Conservation (phyloP, 2,113 vertebrate species). For the Myiagra hebetior region DNA sequence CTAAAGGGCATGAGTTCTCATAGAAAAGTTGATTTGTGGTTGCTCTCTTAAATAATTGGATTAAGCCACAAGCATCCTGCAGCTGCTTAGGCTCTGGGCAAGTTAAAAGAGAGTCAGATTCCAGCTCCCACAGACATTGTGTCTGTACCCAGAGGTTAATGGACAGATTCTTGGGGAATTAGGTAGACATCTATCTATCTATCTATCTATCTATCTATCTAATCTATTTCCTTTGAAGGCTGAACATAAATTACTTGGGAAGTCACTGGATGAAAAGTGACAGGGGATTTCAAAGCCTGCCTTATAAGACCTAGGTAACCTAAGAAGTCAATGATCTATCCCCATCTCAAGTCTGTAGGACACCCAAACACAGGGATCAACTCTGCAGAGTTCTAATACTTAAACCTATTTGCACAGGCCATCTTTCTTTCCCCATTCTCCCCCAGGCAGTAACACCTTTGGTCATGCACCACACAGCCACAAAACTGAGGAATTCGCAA, state of each 20-base stretch:
- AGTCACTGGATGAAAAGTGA: background rate
- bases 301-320: background rate
- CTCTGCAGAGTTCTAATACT: background rate
- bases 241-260: background rate
- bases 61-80: background rate
- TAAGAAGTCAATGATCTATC: background rate
- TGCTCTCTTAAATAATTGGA: background rate
- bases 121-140: background rate
- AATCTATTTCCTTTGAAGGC: background rate
- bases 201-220: background rate
- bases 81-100: background rate
- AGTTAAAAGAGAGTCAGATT: background rate
- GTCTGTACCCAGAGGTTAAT: background rate
- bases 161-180: background rate
- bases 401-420: background rate
- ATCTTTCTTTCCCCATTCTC: background rate
- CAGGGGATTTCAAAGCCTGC: background rate
- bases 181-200: background rate
- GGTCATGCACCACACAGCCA: background rate
- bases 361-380: background rate
- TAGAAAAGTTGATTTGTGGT: background rate
- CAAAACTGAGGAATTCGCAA: background rate
- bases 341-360: background rate
- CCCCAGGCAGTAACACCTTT: background rate
- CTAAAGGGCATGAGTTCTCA: background rate